Evolutionary conservation across 2,888 invertebrate species (phyloP).

Genomic region (Pecten maximus): DNA sequence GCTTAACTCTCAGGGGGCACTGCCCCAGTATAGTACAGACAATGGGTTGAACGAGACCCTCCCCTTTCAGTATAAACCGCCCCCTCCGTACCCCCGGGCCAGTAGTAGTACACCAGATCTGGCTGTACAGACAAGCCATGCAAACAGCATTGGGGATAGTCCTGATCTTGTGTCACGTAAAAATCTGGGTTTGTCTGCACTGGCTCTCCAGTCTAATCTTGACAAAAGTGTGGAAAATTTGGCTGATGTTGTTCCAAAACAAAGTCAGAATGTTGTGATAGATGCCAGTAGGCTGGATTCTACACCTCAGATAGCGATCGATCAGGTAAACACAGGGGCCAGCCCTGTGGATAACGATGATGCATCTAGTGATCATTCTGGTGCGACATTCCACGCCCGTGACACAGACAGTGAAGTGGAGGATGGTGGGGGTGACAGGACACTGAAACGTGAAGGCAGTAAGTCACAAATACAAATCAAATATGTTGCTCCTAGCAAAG

Average conservation of each 20-base stretch:
- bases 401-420: conserved; percentile 75
- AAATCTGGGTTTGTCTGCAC: conserved; percentile 59
- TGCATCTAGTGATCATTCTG: conserved; percentile 77
- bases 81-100: conserved; percentile 90
- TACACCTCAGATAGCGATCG: conserved; percentile 53
- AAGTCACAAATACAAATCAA: conserved; percentile 74
- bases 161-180: conserved; percentile 86
- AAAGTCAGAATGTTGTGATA: conserved; percentile 42
- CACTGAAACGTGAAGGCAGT: conserved; percentile 63
- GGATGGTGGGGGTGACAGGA: conserved; percentile 61
- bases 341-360: conserved; percentile 65
- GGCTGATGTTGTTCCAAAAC: conserved; percentile 58
- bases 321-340: conserved; percentile 44
- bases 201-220: conserved; percentile 66
- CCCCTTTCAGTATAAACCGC: conserved; percentile 88
- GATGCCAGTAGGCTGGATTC: background rate
- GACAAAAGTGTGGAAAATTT: conserved; percentile 73
- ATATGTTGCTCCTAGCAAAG: conserved; percentile 75
- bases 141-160: conserved; percentile 66
- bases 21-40: conserved; percentile 71
- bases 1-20: conserved; percentile 74
- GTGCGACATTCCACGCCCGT: conserved; percentile 74
- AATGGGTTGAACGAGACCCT: conserved; percentile 83
- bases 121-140: conserved; percentile 83
- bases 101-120: conserved; percentile 93